Percentiles rank a stretch among this genome's conserved stretches.
phyloP scores from a whole-genome alignment of 2,888 invertebrate species.

The Heliconius charithonia region DNA sequence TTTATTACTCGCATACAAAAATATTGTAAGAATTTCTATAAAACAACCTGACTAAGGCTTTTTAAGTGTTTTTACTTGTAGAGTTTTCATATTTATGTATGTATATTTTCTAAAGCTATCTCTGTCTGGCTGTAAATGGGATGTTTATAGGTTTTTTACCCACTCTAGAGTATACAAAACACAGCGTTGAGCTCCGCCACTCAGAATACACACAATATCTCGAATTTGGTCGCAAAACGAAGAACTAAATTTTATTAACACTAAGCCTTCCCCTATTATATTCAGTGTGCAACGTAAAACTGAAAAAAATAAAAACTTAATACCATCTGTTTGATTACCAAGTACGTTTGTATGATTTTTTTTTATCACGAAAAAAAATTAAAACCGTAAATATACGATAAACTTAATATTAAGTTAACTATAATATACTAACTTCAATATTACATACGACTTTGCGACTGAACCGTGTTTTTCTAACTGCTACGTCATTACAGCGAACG shows the following conservation, averaged over 20 bases:
- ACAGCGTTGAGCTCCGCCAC: background rate
- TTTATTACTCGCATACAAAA: conserved; percentile 10
- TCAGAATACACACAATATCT: background rate
- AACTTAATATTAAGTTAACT: background rate
- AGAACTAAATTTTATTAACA: too few relatives aligned
- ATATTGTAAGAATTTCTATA: background rate
- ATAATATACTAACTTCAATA: conserved; percentile 1
- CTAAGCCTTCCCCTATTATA: background rate
- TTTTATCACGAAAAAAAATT: too few relatives aligned
- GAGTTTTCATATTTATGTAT: background rate
- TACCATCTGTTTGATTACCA: too few relatives aligned
- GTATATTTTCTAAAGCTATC: background rate
- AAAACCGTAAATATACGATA: background rate
- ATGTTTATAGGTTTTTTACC: background rate
- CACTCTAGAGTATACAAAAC: background rate
- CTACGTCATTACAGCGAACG: conserved; percentile 61
- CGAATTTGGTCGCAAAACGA: background rate
- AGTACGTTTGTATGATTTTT: too few relatives aligned
- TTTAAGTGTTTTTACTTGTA: background rate
- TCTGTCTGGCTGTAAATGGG: background rate
- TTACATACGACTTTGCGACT: conserved; percentile 24
- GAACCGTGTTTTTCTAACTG: conserved; percentile 51
- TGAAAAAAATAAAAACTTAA: background rate
- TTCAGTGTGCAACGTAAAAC: background rate
- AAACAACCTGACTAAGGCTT: background rate